Percentiles rank a stretch among this genome's conserved stretches.
phyloP scores from a whole-genome alignment of 2,113 vertebrate species.

The Lichenostomus cassidix region DNA sequence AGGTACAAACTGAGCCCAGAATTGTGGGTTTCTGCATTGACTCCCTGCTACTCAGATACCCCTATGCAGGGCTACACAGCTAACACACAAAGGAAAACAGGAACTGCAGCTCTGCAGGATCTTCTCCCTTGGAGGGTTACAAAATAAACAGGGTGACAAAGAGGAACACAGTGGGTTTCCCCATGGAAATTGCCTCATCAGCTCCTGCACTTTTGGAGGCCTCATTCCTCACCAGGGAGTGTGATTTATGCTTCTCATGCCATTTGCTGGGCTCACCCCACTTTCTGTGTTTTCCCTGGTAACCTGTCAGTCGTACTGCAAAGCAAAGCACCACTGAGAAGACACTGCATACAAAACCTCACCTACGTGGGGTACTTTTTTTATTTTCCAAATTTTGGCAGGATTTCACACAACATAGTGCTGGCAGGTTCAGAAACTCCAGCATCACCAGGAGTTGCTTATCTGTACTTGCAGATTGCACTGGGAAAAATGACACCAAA shows the following conservation, averaged over 20 bases:
- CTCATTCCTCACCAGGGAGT: background rate
- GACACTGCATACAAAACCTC: background rate
- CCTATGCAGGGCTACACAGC: background rate
- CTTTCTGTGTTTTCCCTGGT: background rate
- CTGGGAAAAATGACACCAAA: background rate
- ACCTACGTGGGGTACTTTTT: background rate
- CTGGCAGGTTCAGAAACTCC: background rate
- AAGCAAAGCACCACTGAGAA: background rate
- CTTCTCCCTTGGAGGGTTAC: background rate
- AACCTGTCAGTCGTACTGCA: background rate
- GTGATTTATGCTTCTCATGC: background rate
- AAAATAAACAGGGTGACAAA: constrained; percentile 16
- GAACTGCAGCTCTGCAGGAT: background rate
- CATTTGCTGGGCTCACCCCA: background rate
- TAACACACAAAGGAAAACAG: background rate
- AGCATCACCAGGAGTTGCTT: background rate
- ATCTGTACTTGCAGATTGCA: background rate
- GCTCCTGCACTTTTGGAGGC: background rate
- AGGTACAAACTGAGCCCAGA: background rate
- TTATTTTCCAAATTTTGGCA: background rate
- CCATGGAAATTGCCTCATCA: background rate
- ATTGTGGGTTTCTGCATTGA: background rate
- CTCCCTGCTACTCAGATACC: background rate
- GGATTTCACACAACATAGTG: background rate
- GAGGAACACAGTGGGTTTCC: background rate